Evolutionary conservation across 1,140 invertebrate genomes (phyloP).

Genomic region (Antheraea mylitta): DNA sequence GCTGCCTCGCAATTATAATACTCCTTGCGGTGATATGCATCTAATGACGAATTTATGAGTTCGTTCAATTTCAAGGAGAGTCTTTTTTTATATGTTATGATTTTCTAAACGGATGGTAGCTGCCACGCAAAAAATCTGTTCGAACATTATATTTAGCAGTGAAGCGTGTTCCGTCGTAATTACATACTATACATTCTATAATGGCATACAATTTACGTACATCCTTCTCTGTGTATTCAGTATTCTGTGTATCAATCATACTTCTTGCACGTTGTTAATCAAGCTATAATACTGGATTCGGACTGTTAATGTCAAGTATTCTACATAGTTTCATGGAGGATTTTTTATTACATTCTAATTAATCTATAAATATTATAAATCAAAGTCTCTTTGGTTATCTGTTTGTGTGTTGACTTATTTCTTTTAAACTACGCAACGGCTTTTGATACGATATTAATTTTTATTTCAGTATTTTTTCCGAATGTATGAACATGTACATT

Average conservation of each 20-base stretch:
- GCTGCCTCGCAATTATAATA: slow-evolving; percentile 9
- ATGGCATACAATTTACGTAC: not conserved
- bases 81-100: not conserved
- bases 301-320: not conserved
- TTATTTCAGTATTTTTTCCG: no score
- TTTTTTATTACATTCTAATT: not conserved
- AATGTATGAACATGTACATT: no score
- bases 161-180: not conserved
- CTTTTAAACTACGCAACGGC: no score
- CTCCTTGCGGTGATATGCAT: slow-evolving; percentile 22
- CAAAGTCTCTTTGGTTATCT: no score
- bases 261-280: not conserved
- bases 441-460: no score
- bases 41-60: slow-evolving; percentile 25
- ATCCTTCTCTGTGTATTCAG: not conserved
- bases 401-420: no score
- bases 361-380: no score
- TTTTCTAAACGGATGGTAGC: slow-evolving; percentile 5
- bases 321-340: not conserved
- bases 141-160: not conserved
- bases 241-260: not conserved
- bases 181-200: not conserved
- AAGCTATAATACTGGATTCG: not conserved
- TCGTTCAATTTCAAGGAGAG: slow-evolving; percentile 21
- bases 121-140: not conserved